phyloP scores from a whole-genome alignment of 2,888 invertebrate genomes.

The Eueremaeus valkanovi region DNA sequence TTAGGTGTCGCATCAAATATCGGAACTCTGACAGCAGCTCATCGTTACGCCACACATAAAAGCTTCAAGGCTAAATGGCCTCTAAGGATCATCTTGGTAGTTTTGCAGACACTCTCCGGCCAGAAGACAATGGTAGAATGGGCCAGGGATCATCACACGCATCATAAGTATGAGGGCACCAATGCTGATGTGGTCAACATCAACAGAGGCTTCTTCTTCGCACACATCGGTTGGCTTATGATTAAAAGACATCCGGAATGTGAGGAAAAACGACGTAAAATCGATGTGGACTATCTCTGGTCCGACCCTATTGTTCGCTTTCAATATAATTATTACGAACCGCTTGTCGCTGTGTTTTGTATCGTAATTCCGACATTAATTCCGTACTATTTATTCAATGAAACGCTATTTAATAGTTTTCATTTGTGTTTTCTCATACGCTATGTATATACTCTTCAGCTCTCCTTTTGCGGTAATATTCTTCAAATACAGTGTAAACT shows the following conservation, averaged over 20 bases:
- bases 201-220: constrained; percentile 39
- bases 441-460: constrained; percentile 31
- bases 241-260: constrained; percentile 37
- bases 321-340: constrained; percentile 28
- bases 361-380: constrained; percentile 13
- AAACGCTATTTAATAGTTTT: constrained; percentile 9
- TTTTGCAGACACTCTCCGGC: constrained; percentile 16
- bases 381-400: not conserved
- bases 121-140: constrained; percentile 27
- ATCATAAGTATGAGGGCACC: constrained; percentile 31
- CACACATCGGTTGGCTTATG: constrained; percentile 39
- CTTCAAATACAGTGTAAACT: too few relatives aligned
- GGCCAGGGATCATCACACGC: constrained; percentile 34
- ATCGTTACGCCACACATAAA: constrained; percentile 27
- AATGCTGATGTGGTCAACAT: constrained; percentile 33
- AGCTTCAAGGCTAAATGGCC: constrained; percentile 35
- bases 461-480: constrained; percentile 36
- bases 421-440: constrained; percentile 16
- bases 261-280: not conserved
- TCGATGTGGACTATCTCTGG: constrained; percentile 4
- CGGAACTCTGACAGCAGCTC: constrained; percentile 33
- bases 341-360: not conserved
- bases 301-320: constrained; percentile 16
- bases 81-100: not conserved
- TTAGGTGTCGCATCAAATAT: not conserved